Evolutionary conservation across 2,797 vertebrate genomes (phyloP), one percentile per base, ranked within the genome.

Genomic region (Aeoliscus strigatus): DNA sequence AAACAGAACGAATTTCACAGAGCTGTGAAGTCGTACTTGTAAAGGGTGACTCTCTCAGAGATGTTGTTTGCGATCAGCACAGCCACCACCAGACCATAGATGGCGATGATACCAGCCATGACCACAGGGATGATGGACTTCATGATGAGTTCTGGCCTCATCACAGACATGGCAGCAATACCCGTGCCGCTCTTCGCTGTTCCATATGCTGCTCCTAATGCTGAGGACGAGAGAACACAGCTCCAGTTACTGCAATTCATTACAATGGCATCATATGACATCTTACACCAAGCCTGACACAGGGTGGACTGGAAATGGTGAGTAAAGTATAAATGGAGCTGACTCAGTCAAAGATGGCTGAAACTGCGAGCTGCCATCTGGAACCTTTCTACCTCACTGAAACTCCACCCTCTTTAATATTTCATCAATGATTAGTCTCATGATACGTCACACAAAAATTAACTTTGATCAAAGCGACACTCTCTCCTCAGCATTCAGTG

Each of bases 51-150:
- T 5, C 27, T 67, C 5, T 87, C 64, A 5, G 86, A 89, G 71
- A 97, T 91, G 73, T 91, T 92, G 60, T 94, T 98, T 69, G 96
- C 96, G 55, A 99, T 99, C 59, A 99, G 94, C 63, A 99, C 96
- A 1, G 96, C 95, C 84, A 98, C 96, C 82, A 99, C 96, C 33
- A 99, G 87, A 66, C 96, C 94, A 2, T 99, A 99, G 86, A 99
- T 99, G 54, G 96, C 94, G 49, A 99, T 99, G 86, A 99, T 99
- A 66, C 96, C 96, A 0, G 95, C 96, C 96, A 98, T 99, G 84
- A 99, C 96, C 59, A 99, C 96, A 0, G 96, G 96, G 75, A 99
- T 99, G 90, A 99, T 99, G 50, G 96, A 99, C 88, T 94, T 98
- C 94, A 99, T 98, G 86, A 99, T 98, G 83, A 97, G 87, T 85